phyloP scores from a whole-genome alignment of 2,888 invertebrate species.

The Pterobdella sp. region DNA sequence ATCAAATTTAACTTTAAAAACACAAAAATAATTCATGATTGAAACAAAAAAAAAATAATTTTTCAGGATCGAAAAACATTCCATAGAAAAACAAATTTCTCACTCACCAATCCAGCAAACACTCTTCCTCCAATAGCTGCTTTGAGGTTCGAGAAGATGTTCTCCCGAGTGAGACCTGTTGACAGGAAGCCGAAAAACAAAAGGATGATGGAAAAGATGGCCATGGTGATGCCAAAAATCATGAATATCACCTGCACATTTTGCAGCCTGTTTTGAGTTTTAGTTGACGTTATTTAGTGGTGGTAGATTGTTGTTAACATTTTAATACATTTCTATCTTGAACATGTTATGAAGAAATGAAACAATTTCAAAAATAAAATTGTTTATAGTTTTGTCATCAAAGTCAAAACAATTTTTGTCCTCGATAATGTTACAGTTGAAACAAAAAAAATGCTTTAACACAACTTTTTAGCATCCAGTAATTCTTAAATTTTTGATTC shows the following conservation, averaged over 20 bases:
- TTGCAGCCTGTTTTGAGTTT: conserved; percentile 42
- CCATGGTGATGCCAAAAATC: conserved; percentile 48
- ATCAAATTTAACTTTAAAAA: too few species aligned
- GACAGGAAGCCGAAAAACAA: conserved; percentile 49
- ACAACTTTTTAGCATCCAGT: too few species aligned
- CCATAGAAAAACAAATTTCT: too few species aligned
- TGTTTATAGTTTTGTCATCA: too few species aligned
- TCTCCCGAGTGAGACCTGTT: conserved; percentile 49
- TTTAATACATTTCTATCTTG: background rate
- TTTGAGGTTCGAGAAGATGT: conserved; percentile 48
- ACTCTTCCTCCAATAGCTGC: conserved; percentile 51
- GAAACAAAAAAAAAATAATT: too few species aligned
- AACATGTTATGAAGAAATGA: background rate
- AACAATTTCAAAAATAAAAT: too few species aligned
- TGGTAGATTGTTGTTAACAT: background rate
- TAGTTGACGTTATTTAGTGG: background rate
- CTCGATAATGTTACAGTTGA: too few species aligned
- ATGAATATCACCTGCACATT: conserved; percentile 47
- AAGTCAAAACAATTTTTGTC: too few species aligned
- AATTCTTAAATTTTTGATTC: too few species aligned
- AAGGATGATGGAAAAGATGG: conserved; percentile 46
- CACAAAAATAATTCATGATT: too few species aligned
- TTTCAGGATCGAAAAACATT: too few species aligned
- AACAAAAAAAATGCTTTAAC: too few species aligned
- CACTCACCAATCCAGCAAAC: conserved; percentile 49